Conservation (phyloP, 2,888 invertebrate genomes). For the Arctia plantaginis region DNA sequence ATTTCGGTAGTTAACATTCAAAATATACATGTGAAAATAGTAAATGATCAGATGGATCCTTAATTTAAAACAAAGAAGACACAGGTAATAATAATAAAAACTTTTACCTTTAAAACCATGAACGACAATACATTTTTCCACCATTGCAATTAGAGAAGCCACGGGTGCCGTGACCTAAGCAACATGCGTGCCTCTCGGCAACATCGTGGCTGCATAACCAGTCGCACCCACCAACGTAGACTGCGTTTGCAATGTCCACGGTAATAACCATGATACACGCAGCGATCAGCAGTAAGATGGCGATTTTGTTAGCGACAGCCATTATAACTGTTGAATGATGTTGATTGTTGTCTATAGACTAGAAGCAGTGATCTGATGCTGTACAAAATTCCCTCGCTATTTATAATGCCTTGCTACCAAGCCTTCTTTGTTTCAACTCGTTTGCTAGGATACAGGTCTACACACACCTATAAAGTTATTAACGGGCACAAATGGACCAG, state of each 20-base stretch:
- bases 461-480: neutral
- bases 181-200: conserved; percentile 33
- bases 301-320: conserved; percentile 18
- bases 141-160: conserved; percentile 6
- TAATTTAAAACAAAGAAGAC: conserved; percentile 2
- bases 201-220: conserved; percentile 29
- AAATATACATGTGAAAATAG: too few species aligned
- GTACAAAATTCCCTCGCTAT: neutral
- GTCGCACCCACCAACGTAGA: conserved; percentile 26
- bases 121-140: conserved; percentile 16
- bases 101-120: neutral
- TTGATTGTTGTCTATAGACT: neutral
- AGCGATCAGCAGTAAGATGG: conserved; percentile 16
- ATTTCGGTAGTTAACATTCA: too few species aligned
- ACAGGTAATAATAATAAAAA: neutral
- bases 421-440: neutral
- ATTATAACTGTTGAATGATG: conserved; percentile 8
- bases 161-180: conserved; percentile 27
- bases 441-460: conserved; percentile 1
- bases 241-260: conserved; percentile 18
- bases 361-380: neutral
- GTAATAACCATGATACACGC: conserved; percentile 19
- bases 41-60: neutral
- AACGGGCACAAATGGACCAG: neutral
- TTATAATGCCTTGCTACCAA: neutral